phyloP scores from a whole-genome alignment of 2,888 invertebrate genomes.

The Norana najaformis region DNA sequence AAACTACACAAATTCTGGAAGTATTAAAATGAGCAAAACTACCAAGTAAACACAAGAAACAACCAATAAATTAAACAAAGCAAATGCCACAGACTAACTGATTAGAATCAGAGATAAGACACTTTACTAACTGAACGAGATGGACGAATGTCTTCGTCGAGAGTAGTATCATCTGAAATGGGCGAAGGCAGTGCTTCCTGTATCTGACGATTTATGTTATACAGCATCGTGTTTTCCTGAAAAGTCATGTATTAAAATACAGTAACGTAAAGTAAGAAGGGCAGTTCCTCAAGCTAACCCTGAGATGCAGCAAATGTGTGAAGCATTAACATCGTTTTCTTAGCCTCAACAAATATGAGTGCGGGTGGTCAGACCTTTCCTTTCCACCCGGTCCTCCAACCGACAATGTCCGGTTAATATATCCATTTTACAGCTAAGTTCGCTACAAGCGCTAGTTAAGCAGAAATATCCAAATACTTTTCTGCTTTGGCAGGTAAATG shows the following conservation, averaged over 20 bases:
- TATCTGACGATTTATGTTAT: conserved; percentile 32
- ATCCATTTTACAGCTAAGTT: background rate
- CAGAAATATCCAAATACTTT: background rate
- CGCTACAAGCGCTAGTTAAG: background rate
- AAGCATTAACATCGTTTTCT: too few species aligned
- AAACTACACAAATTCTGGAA: too few species aligned
- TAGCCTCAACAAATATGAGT: background rate
- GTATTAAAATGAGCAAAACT: background rate
- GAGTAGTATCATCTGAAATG: background rate
- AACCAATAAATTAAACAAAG: background rate
- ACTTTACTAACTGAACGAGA: background rate
- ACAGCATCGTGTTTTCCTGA: conserved; percentile 28
- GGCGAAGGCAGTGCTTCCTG: conserved; percentile 16
- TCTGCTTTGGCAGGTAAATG: background rate
- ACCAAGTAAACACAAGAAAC: background rate
- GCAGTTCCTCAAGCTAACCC: background rate
- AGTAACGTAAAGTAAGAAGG: background rate
- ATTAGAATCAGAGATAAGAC: background rate
- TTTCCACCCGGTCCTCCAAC: background rate
- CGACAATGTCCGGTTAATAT: background rate
- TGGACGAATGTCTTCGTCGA: background rate
- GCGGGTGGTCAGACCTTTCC: background rate
- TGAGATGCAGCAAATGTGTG: background rate
- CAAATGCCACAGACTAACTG: background rate
- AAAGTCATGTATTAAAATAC: too few species aligned